phyloP scores from a whole-genome alignment of 2,888 invertebrate genomes.

The Mimas tiliae region DNA sequence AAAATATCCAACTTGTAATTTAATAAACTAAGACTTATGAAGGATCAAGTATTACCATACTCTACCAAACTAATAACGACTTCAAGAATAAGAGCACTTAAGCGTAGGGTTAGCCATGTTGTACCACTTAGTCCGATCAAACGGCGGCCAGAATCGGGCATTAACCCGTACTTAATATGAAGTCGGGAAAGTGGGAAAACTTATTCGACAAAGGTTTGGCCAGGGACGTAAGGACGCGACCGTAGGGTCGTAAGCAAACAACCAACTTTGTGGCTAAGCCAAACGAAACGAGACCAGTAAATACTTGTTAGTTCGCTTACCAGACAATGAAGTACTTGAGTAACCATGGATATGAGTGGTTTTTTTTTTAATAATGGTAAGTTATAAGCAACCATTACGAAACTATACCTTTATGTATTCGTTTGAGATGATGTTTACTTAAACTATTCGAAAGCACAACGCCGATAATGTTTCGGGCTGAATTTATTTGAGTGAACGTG shows the following conservation, averaged over 20 bases:
- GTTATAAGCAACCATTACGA: too few relatives aligned
- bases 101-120: slow-evolving; percentile 6
- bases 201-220: slow-evolving; percentile 20
- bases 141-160: slow-evolving; percentile 13
- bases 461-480: too few relatives aligned
- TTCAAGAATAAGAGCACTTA: slow-evolving; percentile 20
- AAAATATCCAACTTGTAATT: too few relatives aligned
- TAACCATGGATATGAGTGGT: neutral
- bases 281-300: slow-evolving; percentile 1
- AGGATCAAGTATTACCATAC: slow-evolving; percentile 13
- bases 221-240: slow-evolving; percentile 10
- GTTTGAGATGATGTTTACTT: too few relatives aligned
- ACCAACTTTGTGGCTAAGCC: slow-evolving; percentile 22
- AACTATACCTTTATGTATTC: too few relatives aligned
- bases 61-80: slow-evolving; percentile 8
- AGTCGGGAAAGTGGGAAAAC: slow-evolving; percentile 28
- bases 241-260: slow-evolving; percentile 20
- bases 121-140: slow-evolving; percentile 23
- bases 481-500: too few relatives aligned
- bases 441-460: too few relatives aligned
- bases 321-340: neutral
- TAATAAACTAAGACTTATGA: neutral
- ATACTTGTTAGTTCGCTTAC: neutral
- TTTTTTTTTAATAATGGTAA: too few relatives aligned
- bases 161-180: slow-evolving; percentile 26